Evolutionary conservation across 2,888 invertebrate genomes (phyloP).

Genomic region (Cinara cedri): DNA sequence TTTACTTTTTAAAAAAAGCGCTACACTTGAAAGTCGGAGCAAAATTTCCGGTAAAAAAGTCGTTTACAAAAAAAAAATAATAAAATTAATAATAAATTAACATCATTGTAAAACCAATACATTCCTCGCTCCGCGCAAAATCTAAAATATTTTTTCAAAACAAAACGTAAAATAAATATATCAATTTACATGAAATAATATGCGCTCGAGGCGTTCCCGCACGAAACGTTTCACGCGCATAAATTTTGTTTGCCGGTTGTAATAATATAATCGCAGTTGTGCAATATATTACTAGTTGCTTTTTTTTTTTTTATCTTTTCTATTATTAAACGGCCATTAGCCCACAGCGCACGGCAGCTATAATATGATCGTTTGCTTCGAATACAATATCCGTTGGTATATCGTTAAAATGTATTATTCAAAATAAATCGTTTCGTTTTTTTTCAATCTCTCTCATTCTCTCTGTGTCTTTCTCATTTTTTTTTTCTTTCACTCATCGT

Average conservation of each 20-base stretch:
- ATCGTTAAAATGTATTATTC: not conserved
- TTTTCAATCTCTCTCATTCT: too few species aligned
- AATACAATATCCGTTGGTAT: too few species aligned
- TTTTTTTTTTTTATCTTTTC: not conserved
- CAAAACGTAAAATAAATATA: not conserved
- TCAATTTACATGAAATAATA: conserved; percentile 36
- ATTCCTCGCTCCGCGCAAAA: too few species aligned
- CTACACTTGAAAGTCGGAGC: too few species aligned
- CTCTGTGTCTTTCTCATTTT: too few species aligned
- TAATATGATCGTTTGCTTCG: not conserved
- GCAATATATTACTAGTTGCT: not conserved
- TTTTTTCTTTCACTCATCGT: too few species aligned
- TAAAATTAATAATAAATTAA: too few species aligned
- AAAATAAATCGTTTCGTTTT: not conserved
- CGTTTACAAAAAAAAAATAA: too few species aligned
- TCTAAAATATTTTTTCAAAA: too few species aligned
- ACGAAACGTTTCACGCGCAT: not conserved
- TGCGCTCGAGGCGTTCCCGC: not conserved
- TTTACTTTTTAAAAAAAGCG: too few species aligned
- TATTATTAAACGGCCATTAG: conserved; percentile 26
- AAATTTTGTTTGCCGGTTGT: conserved; percentile 5
- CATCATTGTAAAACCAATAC: too few species aligned
- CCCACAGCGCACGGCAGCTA: not conserved
- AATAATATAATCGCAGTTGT: conserved; percentile 12
- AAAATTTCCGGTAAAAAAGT: too few species aligned